Percentiles rank a stretch among this genome's conserved stretches.
These are phyloP conservation scores for Rhabdophis nuchalis DNA, from an alignment of 2,797 vertebrate species.

Conservation along the genomic window DNA sequence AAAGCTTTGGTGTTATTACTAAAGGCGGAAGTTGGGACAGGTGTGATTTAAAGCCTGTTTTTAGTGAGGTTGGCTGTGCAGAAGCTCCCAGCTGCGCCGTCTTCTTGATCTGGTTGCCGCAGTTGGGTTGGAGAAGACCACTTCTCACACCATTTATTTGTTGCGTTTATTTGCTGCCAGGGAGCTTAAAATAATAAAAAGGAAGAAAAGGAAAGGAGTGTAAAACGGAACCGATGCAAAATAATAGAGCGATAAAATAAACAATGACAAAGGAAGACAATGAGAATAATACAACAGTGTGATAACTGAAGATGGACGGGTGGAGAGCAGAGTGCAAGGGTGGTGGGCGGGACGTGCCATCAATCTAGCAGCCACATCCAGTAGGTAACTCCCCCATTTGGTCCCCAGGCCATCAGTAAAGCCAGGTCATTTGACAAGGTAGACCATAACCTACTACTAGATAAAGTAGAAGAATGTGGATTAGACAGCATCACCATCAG, in stretches of 20 bases:
- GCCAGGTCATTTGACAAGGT: too few relatives aligned
- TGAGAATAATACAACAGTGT: neutral
- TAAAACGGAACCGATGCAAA: neutral
- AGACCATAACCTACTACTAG: too few relatives aligned
- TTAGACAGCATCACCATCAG: too few relatives aligned
- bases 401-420: neutral
- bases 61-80: neutral
- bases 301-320: neutral
- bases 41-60: neutral
- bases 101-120: neutral
- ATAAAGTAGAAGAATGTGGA: too few relatives aligned
- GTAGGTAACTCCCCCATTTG: neutral
- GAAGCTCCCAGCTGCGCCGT: neutral
- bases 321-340: neutral
- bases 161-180: neutral
- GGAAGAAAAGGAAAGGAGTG: neutral
- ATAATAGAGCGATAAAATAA: neutral
- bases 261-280: neutral
- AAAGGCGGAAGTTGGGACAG: neutral
- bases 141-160: neutral
- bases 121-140: neutral
- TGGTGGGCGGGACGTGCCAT: neutral
- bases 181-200: neutral
- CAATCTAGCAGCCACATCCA: neutral
- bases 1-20: neutral